phyloP scores from a whole-genome alignment of 2,113 vertebrate species.

The Pteropus alecto region DNA sequence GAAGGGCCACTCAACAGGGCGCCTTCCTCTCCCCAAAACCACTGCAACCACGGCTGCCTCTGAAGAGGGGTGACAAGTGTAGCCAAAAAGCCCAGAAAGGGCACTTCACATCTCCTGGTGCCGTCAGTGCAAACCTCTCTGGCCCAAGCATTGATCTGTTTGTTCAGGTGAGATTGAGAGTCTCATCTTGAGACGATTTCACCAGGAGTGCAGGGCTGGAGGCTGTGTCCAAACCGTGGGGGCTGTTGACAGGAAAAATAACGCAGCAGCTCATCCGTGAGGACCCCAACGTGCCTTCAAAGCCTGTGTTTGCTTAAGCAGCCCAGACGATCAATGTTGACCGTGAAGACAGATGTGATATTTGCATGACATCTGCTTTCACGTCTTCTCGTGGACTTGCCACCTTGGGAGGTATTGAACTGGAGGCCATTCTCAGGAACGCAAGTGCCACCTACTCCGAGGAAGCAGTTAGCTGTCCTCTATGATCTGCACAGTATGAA shows the following conservation, averaged over 20 bases:
- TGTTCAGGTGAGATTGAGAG: not conserved
- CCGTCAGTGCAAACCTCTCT: not conserved
- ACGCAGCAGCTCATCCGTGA: not conserved
- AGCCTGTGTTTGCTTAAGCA: not conserved
- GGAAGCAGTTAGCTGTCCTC: not conserved
- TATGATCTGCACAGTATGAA: not conserved
- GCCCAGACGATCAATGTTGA: rapidly evolving
- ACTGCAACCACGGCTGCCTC: not conserved
- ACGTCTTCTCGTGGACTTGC: not conserved
- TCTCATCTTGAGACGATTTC: not conserved
- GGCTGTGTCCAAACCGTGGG: not conserved
- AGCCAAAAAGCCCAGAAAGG: not conserved
- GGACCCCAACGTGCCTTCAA: not conserved
- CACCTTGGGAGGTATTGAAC: not conserved
- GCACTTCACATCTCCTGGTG: not conserved
- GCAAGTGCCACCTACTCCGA: rapidly evolving
- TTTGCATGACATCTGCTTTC: too few relatives aligned
- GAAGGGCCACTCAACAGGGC: not conserved
- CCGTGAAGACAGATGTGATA: not conserved
- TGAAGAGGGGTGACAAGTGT: not conserved
- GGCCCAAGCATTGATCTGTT: not conserved
- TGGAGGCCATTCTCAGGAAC: not conserved
- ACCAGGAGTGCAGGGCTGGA: not conserved
- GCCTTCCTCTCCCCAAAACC: not conserved
- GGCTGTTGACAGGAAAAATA: not conserved